Percentiles rank a stretch among this genome's conserved stretches.
phyloP scores from a whole-genome alignment of 2,888 invertebrate genomes.

The Drymonia ruficornis region DNA sequence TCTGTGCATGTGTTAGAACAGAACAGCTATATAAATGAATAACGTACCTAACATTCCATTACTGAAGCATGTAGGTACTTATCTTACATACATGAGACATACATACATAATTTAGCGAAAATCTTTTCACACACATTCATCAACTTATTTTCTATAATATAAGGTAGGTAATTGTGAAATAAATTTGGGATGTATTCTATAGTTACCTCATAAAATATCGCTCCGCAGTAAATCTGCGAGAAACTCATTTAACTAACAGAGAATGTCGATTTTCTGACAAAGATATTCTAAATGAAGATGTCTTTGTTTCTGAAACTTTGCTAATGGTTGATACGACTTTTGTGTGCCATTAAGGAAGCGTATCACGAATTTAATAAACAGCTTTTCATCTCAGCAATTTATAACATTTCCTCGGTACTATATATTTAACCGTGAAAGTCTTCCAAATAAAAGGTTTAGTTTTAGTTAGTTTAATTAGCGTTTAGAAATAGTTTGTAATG shows the following conservation, averaged over 20 bases:
- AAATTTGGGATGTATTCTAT: constrained; percentile 23
- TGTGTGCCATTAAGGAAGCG: background rate
- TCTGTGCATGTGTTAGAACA: too few relatives aligned
- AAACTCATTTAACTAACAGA: constrained; percentile 47
- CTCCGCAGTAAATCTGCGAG: constrained; percentile 46
- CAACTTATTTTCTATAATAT: too few relatives aligned
- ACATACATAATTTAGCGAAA: too few relatives aligned
- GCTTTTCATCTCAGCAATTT: background rate
- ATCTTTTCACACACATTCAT: too few relatives aligned
- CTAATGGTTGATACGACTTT: constrained; percentile 2
- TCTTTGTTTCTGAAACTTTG: constrained; percentile 13
- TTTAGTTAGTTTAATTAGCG: too few relatives aligned
- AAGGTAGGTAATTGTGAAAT: background rate
- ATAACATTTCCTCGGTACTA: background rate
- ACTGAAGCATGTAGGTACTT: too few relatives aligned
- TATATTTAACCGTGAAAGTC: too few relatives aligned
- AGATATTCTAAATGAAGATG: constrained; percentile 25
- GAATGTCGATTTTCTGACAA: constrained; percentile 25
- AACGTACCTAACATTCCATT: too few relatives aligned
- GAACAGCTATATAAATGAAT: too few relatives aligned
- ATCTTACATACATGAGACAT: too few relatives aligned
- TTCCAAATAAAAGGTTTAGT: too few relatives aligned
- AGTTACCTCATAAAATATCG: constrained; percentile 52
- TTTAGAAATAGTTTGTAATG: too few relatives aligned
- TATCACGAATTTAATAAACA: constrained; percentile 6